Evolutionary conservation across 1,140 invertebrate species (phyloP).

Genomic region (Scaptomyza pallida): DNA sequence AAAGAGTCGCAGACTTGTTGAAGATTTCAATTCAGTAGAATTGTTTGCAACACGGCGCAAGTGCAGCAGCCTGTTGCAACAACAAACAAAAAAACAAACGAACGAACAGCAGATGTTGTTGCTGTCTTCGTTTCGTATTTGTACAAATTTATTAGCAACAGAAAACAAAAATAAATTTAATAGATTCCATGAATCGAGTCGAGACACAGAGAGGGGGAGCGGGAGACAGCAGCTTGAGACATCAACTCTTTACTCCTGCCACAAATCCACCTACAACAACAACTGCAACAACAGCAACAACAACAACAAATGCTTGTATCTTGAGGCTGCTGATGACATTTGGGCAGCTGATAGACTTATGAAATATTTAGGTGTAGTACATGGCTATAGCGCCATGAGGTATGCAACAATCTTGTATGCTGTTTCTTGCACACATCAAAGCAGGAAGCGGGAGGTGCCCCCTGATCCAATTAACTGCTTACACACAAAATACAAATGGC

Average conservation of each 20-base stretch:
- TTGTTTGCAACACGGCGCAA: slow-evolving; percentile 43
- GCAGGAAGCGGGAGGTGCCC: slow-evolving; percentile 14
- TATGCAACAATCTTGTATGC: slow-evolving; percentile 65
- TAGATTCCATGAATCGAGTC: slow-evolving; percentile 66
- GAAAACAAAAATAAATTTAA: slow-evolving; percentile 67
- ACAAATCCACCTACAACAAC: too few relatives aligned
- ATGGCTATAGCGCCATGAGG: slow-evolving; percentile 55
- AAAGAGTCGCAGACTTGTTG: slow-evolving; percentile 24
- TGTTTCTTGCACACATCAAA: slow-evolving; percentile 13
- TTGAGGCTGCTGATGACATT: slow-evolving; percentile 56
- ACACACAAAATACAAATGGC: slow-evolving; percentile 80
- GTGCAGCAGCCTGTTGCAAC: slow-evolving; percentile 40
- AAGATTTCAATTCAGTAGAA: slow-evolving; percentile 63
- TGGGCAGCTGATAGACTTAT: slow-evolving; percentile 57
- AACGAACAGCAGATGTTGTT: slow-evolving; percentile 35
- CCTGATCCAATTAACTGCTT: slow-evolving; percentile 83
- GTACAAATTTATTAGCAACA: slow-evolving; percentile 62
- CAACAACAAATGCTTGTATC: background rate
- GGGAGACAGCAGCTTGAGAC: too few relatives aligned
- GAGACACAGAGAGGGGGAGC: too few relatives aligned
- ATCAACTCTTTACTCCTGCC: background rate
- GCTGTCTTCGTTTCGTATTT: slow-evolving; percentile 31
- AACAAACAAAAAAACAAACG: slow-evolving; percentile 9
- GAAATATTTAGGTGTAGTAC: slow-evolving; percentile 73
- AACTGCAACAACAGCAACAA: background rate